phyloP scores from a whole-genome alignment of 2,797 vertebrate genomes.

The Numenius phaeopus region DNA sequence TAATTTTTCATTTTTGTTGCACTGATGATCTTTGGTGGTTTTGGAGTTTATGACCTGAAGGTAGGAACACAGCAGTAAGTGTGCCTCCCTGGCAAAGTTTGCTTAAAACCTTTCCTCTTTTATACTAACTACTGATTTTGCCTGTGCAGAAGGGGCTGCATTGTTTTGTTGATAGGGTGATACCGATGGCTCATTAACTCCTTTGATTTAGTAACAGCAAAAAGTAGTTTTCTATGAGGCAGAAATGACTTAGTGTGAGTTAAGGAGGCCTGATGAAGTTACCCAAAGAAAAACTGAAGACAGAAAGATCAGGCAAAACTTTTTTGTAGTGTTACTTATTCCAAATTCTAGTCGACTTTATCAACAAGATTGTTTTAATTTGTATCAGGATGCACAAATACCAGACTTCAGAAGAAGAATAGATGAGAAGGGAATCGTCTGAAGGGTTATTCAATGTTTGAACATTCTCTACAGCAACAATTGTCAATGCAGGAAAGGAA shows the following conservation, averaged over 20 bases:
- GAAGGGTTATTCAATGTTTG: neutral
- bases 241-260: neutral
- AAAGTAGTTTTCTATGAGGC: neutral
- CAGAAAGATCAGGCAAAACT: neutral
- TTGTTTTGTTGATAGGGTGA: neutral
- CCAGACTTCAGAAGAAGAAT: neutral
- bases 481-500: slow-evolving; percentile 25
- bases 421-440: neutral
- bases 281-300: neutral
- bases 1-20: neutral
- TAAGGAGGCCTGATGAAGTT: neutral
- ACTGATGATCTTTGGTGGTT: neutral
- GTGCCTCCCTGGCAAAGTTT: neutral
- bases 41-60: neutral
- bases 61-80: neutral
- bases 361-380: neutral
- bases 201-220: neutral
- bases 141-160: neutral
- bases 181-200: neutral
- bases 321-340: neutral
- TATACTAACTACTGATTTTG: neutral
- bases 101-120: neutral
- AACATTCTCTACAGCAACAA: neutral
- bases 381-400: neutral
- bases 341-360: neutral